These are phyloP conservation scores for Chaetogeoica ovagalla DNA, from an alignment of 2,888 invertebrate genomes.

Conservation along the genomic window DNA sequence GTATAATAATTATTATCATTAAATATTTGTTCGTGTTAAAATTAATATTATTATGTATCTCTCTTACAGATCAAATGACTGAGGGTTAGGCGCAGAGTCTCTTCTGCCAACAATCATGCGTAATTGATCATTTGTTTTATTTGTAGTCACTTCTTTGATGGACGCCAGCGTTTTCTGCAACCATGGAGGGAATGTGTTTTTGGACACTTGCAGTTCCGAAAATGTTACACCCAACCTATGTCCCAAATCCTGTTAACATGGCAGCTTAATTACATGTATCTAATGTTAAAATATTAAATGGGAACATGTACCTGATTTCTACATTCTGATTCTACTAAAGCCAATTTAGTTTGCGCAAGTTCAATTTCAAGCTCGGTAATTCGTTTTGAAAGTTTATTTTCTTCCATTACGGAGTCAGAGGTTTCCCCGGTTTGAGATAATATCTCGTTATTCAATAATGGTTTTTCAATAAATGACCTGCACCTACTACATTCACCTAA, in stretches of 20 bases:
- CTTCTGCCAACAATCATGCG: conserved; percentile 44
- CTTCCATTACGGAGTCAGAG: conserved; percentile 51
- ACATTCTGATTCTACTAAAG: conserved; percentile 95
- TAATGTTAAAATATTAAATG: conserved; percentile 4
- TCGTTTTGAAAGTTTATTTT: conserved; percentile 64
- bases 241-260: conserved; percentile 72
- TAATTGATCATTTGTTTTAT: conserved; percentile 55
- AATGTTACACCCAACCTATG: conserved; percentile 85
- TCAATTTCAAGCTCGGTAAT: conserved; percentile 91
- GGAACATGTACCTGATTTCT: conserved; percentile 75
- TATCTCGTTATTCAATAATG: conserved; percentile 20
- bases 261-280: conserved; percentile 19
- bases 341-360: conserved; percentile 93
- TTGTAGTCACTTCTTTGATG: conserved; percentile 62
- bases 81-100: conserved; percentile 39
- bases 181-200: conserved; percentile 90
- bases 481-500: conserved; percentile 66
- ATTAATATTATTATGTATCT: neutral
- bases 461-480: conserved; percentile 44
- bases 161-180: conserved; percentile 84
- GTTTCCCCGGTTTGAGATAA: conserved; percentile 10
- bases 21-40: conserved; percentile 36
- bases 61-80: conserved; percentile 22
- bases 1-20: conserved; percentile 23
- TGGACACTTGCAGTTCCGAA: conserved; percentile 72